Evolutionary conservation across 2,888 invertebrate genomes (phyloP), one percentile per base, ranked within the genome.

Genomic region (Xestobium rufovillosum): DNA sequence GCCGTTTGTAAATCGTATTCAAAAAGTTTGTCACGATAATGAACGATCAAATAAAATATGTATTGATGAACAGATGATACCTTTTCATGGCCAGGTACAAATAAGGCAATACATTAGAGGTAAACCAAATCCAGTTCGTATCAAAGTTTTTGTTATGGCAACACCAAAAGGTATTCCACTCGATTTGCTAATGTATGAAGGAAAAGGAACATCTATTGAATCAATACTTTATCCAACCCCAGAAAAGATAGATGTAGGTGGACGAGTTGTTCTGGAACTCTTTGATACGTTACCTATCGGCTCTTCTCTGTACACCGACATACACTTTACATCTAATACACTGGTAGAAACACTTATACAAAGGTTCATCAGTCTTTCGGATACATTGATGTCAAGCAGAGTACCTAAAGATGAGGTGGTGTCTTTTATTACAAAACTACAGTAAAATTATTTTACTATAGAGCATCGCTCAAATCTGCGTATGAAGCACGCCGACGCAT

Each of bases 401-500:
- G 29, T n/a, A n/a, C n/a, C n/a, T n/a, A n/a, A n/a, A n/a, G n/a
- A n/a, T n/a, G n/a, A n/a, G 52, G 14, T 55, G 53, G 55, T 39
- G 47, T 26, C 30, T 52, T 3, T 40, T 40, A 12, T 26, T 55
- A 10, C 44, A 50, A 33, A 42, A 43, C 34, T 56, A 33, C n/a
- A n/a, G n/a, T n/a, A n/a, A n/a, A n/a, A n/a, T 38, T 15, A 32
- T 33, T 56, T 48, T 34, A 35, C 30, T 4, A 31, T 50, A 1
- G 48, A 48, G 15, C 55, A 56, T 33, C 26, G 53, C 17, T 11
- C 42, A 2, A 45, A 43, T 2, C 36, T 28, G 1, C 33, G 44
- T 10, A 55, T 55, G 51, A 30, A 31, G n/a, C 53, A 57, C 30
- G 54, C 49, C 3, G 53, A 53, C 39, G 53, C 51, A 6, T 34